Percentiles rank a stretch among this genome's conserved stretches.
phyloP scores from a whole-genome alignment of 2,888 invertebrate species.

The Lasioglossum pauxillum region DNA sequence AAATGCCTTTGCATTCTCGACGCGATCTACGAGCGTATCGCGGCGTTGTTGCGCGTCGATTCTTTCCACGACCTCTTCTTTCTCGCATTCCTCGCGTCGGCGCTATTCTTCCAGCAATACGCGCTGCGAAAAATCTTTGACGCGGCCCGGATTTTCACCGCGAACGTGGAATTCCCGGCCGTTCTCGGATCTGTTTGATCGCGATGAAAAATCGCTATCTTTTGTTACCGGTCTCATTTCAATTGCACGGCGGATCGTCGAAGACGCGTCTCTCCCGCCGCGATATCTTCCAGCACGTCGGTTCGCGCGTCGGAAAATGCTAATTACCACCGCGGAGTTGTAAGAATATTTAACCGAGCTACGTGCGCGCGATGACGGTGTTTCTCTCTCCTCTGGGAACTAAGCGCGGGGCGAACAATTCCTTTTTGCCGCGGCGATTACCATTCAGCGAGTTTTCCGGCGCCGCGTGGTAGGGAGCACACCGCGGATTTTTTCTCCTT shows the following conservation, averaged over 20 bases:
- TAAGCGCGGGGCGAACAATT: slow-evolving; percentile 24
- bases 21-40: slow-evolving; percentile 67
- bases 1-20: slow-evolving; percentile 76
- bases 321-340: not conserved
- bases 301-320: not conserved
- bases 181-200: not conserved
- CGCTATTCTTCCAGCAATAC: not conserved
- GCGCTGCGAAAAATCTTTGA: not conserved
- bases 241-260: not conserved
- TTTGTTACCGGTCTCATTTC: not conserved
- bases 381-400: slow-evolving; percentile 33
- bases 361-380: not conserved
- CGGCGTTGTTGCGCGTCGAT: slow-evolving; percentile 18
- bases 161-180: not conserved
- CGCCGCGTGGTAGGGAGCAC: slow-evolving; percentile 24
- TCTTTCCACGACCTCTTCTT: slow-evolving; percentile 31
- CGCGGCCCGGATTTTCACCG: slow-evolving; percentile 4
- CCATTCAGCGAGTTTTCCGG: slow-evolving; percentile 60
- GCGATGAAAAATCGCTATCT: not conserved
- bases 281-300: not conserved
- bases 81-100: slow-evolving; percentile 15
- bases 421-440: slow-evolving; percentile 13
- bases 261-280: not conserved
- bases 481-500: slow-evolving; percentile 28
- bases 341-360: slow-evolving; percentile 9